Evolutionary conservation across 2,888 invertebrate species (phyloP).

Genomic region (Drosophila parthenogenetica): DNA sequence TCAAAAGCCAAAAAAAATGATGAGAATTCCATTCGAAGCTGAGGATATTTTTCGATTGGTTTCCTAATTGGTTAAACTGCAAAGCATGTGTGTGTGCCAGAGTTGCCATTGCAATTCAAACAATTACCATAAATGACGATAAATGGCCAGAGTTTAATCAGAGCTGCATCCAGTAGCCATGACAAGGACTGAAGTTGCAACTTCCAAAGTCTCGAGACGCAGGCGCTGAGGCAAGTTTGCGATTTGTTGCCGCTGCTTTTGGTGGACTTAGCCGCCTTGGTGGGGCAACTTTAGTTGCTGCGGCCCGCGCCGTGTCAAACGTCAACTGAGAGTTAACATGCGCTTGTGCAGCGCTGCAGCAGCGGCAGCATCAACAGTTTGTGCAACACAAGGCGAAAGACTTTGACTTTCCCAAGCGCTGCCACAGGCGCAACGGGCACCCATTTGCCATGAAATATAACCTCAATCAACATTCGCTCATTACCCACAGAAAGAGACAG

Average conservation of each 20-base stretch:
- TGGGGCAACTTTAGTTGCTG: slow-evolving; percentile 18
- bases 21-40: neutral
- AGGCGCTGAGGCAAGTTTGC: slow-evolving; percentile 46
- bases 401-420: slow-evolving; percentile 63
- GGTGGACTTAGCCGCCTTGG: slow-evolving; percentile 45
- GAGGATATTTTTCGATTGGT: slow-evolving; percentile 10
- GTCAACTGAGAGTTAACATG: slow-evolving; percentile 62
- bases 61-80: slow-evolving; percentile 49
- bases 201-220: slow-evolving; percentile 28
- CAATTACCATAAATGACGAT: slow-evolving; percentile 80
- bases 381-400: slow-evolving; percentile 26
- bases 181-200: slow-evolving; percentile 4
- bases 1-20: slow-evolving; percentile 3
- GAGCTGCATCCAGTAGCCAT: slow-evolving; percentile 24
- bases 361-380: slow-evolving; percentile 12
- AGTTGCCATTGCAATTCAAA: slow-evolving; percentile 56
- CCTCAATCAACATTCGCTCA: slow-evolving; percentile 84
- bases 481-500: slow-evolving; percentile 52
- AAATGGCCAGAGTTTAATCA: slow-evolving; percentile 73
- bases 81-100: neutral
- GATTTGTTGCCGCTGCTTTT: slow-evolving; percentile 32
- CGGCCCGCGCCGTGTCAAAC: slow-evolving; percentile 70
- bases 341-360: slow-evolving; percentile 35
- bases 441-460: slow-evolving; percentile 83
- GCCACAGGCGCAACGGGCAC: slow-evolving; percentile 39